phyloP scores from a whole-genome alignment of 2,888 invertebrate genomes.

The Agrotis exclamationis region DNA sequence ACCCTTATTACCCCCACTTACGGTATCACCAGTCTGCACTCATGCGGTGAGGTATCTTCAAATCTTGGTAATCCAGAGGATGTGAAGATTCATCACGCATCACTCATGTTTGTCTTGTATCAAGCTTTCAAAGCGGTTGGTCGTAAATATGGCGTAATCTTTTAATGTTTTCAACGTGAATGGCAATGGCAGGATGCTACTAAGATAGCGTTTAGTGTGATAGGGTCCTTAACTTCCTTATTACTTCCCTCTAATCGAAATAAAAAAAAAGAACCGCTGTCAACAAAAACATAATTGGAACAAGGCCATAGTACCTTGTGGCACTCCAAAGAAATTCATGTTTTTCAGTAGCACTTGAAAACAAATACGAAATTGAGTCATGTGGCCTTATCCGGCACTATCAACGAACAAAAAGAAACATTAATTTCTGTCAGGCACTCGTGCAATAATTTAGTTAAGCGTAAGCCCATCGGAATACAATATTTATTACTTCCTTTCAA shows the following conservation, averaged over 20 bases:
- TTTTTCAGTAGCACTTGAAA: slow-evolving; percentile 3
- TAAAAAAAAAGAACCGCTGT: neutral
- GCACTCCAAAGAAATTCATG: neutral
- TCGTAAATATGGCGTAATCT: slow-evolving; percentile 61
- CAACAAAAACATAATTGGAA: neutral
- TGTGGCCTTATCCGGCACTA: slow-evolving; percentile 32
- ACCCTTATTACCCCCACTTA: slow-evolving; percentile 35
- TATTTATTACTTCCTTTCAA: slow-evolving; percentile 58
- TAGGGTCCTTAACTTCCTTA: neutral
- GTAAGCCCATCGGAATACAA: slow-evolving; percentile 31
- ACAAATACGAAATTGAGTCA: slow-evolving; percentile 6
- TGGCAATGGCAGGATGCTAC: slow-evolving; percentile 39
- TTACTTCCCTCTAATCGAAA: neutral
- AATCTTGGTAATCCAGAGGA: slow-evolving; percentile 69
- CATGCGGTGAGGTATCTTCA: slow-evolving; percentile 12
- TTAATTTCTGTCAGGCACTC: slow-evolving; percentile 39
- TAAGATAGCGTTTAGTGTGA: slow-evolving; percentile 6
- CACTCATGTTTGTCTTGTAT: slow-evolving; percentile 61
- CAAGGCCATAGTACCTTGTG: neutral
- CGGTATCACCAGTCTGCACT: neutral
- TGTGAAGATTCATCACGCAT: slow-evolving; percentile 68
- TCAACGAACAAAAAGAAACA: slow-evolving; percentile 22
- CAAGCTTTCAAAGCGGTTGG: slow-evolving; percentile 37
- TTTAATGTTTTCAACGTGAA: slow-evolving; percentile 61
- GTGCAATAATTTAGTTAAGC: slow-evolving; percentile 44